These are phyloP conservation scores for Pongo pygmaeus DNA, from an alignment of 2,113 vertebrate species.

Conservation along the genomic window DNA sequence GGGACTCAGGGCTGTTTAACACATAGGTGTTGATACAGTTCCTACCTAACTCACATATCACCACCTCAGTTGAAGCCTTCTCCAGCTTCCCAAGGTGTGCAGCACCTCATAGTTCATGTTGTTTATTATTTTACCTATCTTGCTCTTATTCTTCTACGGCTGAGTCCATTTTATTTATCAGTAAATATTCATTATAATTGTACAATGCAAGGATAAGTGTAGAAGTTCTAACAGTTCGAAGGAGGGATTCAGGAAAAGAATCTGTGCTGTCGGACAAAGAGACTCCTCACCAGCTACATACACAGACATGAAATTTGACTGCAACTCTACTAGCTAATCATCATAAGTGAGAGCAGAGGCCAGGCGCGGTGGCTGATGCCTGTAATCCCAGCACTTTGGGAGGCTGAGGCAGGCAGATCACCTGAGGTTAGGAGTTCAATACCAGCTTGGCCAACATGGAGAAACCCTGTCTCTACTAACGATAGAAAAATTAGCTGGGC, in stretches of 20 bases:
- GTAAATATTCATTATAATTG: not conserved
- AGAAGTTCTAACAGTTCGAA: not conserved
- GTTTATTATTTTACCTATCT: not conserved
- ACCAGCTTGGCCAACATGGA: no score
- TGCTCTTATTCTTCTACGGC: not conserved
- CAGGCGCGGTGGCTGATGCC: no score
- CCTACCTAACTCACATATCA: not conserved
- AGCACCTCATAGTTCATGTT: not conserved
- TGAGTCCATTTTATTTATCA: conserved; percentile 35
- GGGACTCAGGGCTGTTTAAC: not conserved
- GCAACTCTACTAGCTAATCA: not conserved
- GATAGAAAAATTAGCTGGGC: no score
- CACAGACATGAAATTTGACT: not conserved
- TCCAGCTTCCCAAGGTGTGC: not conserved
- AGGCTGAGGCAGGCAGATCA: no score
- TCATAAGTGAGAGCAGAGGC: not conserved
- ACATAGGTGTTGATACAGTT: not conserved
- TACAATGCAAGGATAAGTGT: not conserved
- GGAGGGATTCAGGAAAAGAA: not conserved
- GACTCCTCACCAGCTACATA: not conserved
- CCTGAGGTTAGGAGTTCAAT: no score
- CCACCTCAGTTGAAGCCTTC: not conserved
- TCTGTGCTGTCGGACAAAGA: not conserved
- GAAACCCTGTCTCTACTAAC: no score
- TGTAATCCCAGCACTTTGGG: no score